phyloP scores from a whole-genome alignment of 1,140 invertebrate genomes.

The Chironomus tepperi region DNA sequence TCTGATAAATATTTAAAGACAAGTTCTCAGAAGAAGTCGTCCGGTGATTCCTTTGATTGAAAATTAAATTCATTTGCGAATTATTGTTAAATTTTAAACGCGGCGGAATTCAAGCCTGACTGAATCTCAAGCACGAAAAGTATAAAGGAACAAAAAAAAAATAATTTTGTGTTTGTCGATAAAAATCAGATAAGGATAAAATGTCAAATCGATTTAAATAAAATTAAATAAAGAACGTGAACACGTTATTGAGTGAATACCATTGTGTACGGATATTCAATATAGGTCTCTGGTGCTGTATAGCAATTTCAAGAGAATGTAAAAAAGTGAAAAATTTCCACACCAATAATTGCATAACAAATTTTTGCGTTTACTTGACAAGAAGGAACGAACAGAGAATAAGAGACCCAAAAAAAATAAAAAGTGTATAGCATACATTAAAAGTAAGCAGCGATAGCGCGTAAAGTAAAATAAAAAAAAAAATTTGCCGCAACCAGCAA shows the following conservation, averaged over 20 bases:
- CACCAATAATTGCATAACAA: slow-evolving; percentile 20
- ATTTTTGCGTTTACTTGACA: not conserved
- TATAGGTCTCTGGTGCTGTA: too few species aligned
- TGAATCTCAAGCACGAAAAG: not conserved
- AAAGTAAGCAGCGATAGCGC: not conserved
- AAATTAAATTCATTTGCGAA: not conserved
- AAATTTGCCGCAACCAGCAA: too few species aligned
- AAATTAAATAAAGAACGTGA: not conserved
- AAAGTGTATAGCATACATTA: slow-evolving; percentile 2
- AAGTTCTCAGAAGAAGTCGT: not conserved
- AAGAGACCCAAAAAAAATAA: not conserved
- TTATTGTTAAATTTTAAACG: not conserved
- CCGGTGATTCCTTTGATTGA: not conserved
- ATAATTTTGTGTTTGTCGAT: not conserved
- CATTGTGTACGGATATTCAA: not conserved
- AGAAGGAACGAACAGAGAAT: not conserved
- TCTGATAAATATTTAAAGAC: not conserved
- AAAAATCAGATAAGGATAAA: not conserved
- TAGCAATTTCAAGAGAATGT: too few species aligned
- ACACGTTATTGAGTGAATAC: not conserved
- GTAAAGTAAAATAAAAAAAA: too few species aligned
- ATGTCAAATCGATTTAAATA: slow-evolving; percentile 22
- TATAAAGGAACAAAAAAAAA: too few species aligned
- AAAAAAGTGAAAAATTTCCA: not conserved
- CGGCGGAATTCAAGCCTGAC: not conserved